These are phyloP conservation scores for Pseudochromis fuscus DNA, from an alignment of 2,797 vertebrate species.

Conservation along the genomic window DNA sequence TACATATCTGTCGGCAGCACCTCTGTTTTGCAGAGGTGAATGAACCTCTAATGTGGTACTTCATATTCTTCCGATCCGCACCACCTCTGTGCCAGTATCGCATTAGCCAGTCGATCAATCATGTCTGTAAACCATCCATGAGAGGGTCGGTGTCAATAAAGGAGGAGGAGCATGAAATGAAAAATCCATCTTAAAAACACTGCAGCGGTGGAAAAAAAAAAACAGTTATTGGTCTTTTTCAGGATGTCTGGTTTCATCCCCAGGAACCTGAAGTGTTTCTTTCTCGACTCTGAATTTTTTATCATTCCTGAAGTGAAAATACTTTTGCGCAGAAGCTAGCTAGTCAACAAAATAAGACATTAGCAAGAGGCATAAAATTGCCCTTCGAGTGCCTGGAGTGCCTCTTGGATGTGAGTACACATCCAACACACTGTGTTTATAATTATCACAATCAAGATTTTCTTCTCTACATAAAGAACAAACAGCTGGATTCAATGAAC, in stretches of 20 bases:
- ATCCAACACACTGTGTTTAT: background rate
- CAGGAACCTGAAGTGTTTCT: background rate
- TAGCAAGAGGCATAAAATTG: background rate
- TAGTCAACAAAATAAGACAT: background rate
- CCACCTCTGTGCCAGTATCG: constrained; percentile 32
- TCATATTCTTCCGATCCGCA: constrained; percentile 48
- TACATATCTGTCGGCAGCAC: constrained; percentile 50
- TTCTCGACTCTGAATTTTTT: background rate
- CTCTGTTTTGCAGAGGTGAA: constrained; percentile 60
- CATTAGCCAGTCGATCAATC: constrained; percentile 64
- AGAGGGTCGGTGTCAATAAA: constrained; percentile 50
- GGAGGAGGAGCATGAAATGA: constrained; percentile 58
- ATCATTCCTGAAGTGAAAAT: background rate
- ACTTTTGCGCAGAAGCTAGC: background rate
- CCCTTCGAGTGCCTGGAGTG: background rate
- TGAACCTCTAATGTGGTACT: constrained; percentile 61
- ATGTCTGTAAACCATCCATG: constrained; percentile 49
- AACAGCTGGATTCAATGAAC: background rate
- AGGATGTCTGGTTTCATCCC: background rate
- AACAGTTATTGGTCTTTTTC: constrained; percentile 8
- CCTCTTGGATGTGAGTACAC: background rate
- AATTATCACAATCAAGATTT: constrained; percentile 9
- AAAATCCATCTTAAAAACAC: constrained; percentile 46
- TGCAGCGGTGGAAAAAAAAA: background rate
- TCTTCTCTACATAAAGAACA: background rate